phyloP scores from a whole-genome alignment of 2,113 vertebrate species.

The Empidonax alnorum region DNA sequence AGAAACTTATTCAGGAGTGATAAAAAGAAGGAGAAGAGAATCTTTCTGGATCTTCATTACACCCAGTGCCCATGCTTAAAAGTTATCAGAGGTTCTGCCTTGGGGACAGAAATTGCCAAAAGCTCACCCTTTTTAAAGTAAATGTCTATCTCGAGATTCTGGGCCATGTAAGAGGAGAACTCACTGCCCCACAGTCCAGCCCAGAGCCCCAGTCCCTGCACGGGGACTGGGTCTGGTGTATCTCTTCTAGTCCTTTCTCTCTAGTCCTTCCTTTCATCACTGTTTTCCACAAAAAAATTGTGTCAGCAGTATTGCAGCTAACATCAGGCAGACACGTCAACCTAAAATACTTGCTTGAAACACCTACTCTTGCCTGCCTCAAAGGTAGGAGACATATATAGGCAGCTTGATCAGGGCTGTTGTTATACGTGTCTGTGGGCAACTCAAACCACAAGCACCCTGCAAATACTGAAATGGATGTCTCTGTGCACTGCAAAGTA shows the following conservation, averaged over 20 bases:
- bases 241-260: background rate
- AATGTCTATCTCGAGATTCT: background rate
- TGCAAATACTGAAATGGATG: background rate
- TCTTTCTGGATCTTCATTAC: background rate
- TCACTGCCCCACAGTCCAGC: background rate
- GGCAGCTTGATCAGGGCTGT: background rate
- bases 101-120: background rate
- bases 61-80: background rate
- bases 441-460: background rate
- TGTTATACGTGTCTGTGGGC: background rate
- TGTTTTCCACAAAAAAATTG: background rate
- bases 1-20: background rate
- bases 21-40: background rate
- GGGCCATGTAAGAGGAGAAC: background rate
- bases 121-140: background rate
- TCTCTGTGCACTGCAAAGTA: background rate
- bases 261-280: background rate
- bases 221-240: background rate
- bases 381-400: background rate
- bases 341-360: background rate
- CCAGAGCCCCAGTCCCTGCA: background rate
- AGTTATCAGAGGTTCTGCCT: background rate
- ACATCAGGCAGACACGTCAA: background rate
- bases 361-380: background rate
- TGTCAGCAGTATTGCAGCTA: background rate